phyloP scores from a whole-genome alignment of 2,797 vertebrate species.

The Falco biarmicus region DNA sequence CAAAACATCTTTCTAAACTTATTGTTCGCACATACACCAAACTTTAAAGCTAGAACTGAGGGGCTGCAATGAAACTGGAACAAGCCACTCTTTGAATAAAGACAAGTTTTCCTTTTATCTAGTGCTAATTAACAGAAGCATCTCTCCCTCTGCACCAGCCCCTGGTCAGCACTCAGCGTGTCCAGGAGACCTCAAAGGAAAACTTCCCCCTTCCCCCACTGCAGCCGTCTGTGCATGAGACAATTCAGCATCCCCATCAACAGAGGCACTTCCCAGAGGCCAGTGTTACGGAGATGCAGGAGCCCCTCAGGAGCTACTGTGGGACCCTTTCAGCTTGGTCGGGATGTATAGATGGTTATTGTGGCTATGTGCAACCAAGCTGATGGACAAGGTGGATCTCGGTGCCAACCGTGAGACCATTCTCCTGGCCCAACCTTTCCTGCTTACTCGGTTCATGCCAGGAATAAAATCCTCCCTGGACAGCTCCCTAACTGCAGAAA shows the following conservation, averaged over 20 bases:
- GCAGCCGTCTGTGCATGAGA: rapidly evolving
- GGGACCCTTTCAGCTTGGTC: neutral
- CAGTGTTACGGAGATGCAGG: rapidly evolving
- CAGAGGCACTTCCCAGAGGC: neutral
- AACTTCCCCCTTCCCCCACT: neutral
- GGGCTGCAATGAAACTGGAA: constrained; percentile 46
- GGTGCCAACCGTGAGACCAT: neutral
- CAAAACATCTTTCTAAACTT: constrained; percentile 57
- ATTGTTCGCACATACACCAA: neutral
- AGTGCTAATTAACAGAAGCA: constrained; percentile 58
- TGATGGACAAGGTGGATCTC: neutral
- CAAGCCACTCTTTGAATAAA: constrained; percentile 45
- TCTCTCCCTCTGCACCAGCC: neutral
- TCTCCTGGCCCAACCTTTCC: neutral
- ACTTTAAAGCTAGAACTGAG: constrained; percentile 56
- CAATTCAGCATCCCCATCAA: neutral
- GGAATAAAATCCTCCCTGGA: neutral
- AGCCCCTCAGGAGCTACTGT: neutral
- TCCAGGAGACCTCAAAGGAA: constrained; percentile 16
- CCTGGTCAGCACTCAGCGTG: neutral
- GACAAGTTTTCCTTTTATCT: constrained; percentile 60
- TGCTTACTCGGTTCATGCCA: neutral
- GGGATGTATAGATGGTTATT: rapidly evolving
- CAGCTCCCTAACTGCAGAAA: neutral
- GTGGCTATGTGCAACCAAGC: neutral